These are phyloP conservation scores for Mandrillus leucophaeus DNA, from an alignment of 2,113 vertebrate genomes.

Conservation along the genomic window DNA sequence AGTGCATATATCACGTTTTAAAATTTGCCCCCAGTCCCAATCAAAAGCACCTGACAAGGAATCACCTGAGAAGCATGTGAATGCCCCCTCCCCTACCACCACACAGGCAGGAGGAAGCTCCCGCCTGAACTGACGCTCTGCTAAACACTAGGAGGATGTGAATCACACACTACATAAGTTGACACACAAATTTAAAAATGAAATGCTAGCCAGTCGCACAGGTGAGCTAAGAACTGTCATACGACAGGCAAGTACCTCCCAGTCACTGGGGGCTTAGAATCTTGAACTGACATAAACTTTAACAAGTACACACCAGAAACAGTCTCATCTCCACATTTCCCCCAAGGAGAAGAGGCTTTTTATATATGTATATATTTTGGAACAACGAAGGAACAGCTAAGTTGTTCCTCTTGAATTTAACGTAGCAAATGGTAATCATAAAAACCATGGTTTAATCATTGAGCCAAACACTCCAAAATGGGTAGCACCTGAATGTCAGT, in stretches of 20 bases:
- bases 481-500: neutral
- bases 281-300: neutral
- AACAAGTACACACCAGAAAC: neutral
- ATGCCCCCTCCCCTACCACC: no score
- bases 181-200: neutral
- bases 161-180: no score
- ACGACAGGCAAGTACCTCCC: accelerated
- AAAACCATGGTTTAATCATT: accelerated
- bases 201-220: neutral
- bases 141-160: neutral
- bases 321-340: no score
- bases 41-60: neutral
- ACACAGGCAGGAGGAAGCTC: neutral
- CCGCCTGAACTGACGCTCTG: neutral
- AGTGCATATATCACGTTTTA: neutral
- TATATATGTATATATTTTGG: neutral
- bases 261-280: no score
- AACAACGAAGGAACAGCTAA: neutral
- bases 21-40: neutral
- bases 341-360: neutral
- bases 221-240: accelerated
- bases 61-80: no score
- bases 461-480: accelerated
- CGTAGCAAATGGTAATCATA: neutral
- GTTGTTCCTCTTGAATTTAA: neutral